These are phyloP conservation scores for Cladorhizidae sp. DNA, from an alignment of 37 sponge, comb jelly and placozoan genomes.

Conservation along the genomic window DNA sequence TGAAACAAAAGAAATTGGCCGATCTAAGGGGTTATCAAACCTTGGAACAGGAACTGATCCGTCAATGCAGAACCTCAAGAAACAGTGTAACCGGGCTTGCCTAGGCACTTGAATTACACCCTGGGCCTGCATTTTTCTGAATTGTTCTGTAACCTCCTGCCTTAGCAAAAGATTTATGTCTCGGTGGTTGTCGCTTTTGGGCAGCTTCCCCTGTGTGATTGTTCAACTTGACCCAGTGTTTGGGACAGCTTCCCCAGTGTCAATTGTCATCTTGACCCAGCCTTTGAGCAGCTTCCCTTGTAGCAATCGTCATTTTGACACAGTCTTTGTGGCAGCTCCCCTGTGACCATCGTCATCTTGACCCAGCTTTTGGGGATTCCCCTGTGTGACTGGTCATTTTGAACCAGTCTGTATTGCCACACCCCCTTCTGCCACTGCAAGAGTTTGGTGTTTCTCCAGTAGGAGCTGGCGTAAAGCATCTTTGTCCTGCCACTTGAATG, in stretches of 20 bases:
- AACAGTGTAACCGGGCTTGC: slow-evolving; percentile 46
- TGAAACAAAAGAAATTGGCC: slow-evolving; percentile 55
- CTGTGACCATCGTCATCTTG: no score
- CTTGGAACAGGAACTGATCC: slow-evolving; percentile 43
- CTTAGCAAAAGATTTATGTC: slow-evolving; percentile 47
- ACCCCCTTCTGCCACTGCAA: background rate
- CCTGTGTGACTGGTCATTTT: background rate
- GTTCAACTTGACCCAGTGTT: no score
- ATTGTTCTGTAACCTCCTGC: slow-evolving; percentile 48
- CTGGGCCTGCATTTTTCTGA: slow-evolving; percentile 46
- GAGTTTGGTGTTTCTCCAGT: slow-evolving; percentile 20
- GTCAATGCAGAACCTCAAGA: slow-evolving; percentile 47
- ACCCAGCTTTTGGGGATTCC: background rate
- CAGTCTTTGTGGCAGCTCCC: background rate
- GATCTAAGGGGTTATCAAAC: slow-evolving; percentile 32
- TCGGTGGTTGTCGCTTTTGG: slow-evolving; percentile 20
- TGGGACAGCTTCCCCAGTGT: no score
- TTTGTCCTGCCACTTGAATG: slow-evolving; percentile 19
- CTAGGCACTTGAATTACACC: slow-evolving; percentile 69
- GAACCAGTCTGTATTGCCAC: background rate
- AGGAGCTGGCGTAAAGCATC: slow-evolving; percentile 25
- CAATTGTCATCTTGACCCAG: no score
- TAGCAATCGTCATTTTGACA: background rate
- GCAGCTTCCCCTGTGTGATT: no score
- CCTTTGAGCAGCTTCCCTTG: no score